phyloP scores from a whole-genome alignment of 2,797 vertebrate species.

The Ptychobarbus kaznakovi region DNA sequence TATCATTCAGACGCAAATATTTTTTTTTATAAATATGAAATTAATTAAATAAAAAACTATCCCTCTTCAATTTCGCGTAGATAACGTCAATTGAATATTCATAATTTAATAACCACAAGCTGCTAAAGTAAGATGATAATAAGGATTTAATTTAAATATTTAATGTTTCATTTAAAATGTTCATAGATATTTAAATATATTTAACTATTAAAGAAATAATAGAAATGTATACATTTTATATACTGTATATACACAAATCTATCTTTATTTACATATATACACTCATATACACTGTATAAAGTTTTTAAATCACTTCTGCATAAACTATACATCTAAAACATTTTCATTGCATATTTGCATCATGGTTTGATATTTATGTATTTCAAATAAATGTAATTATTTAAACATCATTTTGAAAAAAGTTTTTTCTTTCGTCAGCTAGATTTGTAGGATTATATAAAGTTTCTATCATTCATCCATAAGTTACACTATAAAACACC shows the following conservation, averaged over 20 bases:
- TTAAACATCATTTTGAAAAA: neutral
- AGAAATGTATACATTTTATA: no score
- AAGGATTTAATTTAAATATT: neutral
- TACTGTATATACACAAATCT: no score
- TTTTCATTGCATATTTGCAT: neutral
- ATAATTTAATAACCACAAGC: neutral
- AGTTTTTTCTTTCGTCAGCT: fast-evolving
- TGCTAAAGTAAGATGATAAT: neutral
- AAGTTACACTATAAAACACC: neutral
- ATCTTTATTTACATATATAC: no score
- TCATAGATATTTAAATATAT: neutral
- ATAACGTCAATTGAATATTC: neutral
- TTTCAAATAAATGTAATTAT: neutral
- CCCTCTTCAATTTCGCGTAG: neutral
- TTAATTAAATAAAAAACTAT: neutral
- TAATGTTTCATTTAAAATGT: neutral
- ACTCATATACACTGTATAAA: no score
- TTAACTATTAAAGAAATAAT: neutral
- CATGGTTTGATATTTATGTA: neutral
- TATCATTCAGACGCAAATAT: neutral
- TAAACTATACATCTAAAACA: neutral
- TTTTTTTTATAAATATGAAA: no score
- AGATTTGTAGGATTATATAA: neutral
- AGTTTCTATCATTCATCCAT: neutral
- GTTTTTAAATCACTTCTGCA: neutral